Base-by-base conservation (phyloP, 2,797 vertebrate genomes). In the Poeciliopsis infans region DNA sequence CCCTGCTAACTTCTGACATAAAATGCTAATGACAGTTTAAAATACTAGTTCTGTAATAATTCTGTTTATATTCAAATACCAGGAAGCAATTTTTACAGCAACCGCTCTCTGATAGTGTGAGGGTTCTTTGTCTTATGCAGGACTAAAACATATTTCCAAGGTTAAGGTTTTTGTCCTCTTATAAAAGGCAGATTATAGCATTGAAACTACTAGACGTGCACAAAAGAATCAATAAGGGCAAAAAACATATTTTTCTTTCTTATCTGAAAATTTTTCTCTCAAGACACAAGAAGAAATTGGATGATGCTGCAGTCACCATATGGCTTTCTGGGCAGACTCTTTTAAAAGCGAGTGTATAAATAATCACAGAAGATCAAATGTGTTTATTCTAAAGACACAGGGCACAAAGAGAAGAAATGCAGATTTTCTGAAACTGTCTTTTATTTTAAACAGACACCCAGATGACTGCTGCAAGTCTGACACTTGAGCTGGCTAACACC, bases 381-480 rank as follows among this genome's bases (percentile, higher is more conserved):
- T 84, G 83, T 87, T 68, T 39, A 66, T 66, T 88, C 86, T 45
- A 72, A 69, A 87, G 85, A 82, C 87, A 83, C 82, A 69, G 91
- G 92, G 92, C 92, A 85, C 20, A 31, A 72, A 87, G 76, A 78
- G n/a, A 64, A 47, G 45, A 89, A 85, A 93, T 93, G 89, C 86
- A 93, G 83, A 92, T 93, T 89, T 84, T 77, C 77, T 82, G 72
- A 86, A 86, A 83, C 69, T 7, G 78, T 64, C 81, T 92, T 91
- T 93, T 84, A 91, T 89, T 92, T 90, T 86, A 90, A 89, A 92
- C 86, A 93, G 93, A 89, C 85, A 86, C 45, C 80, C 83, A 81
- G 89, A 92, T 90, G 84, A 91, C 84, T 89, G 84, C 86, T n/a
- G 78, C 33, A 47, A 80, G 82, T 91, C 89, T 87, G 90, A 92